A percentile compares a stretch with the other conserved stretches of the same genome.
Conservation (phyloP, 2,113 vertebrate species). For the Apteryx owenii region DNA sequence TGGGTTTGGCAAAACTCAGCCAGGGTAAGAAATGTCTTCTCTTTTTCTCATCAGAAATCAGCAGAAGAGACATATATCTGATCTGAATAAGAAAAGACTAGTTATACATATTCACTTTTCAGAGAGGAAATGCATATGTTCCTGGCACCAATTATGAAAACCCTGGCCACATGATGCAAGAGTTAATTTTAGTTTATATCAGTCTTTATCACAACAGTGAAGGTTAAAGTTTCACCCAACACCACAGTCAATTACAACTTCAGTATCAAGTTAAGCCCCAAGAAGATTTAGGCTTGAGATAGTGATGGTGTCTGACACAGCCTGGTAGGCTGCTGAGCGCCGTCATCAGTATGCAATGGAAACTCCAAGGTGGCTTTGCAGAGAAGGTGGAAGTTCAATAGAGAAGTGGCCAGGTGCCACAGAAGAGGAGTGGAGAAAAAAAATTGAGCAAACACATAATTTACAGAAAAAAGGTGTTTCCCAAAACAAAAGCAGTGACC, state of each 20-base stretch:
- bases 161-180: conserved; percentile 9
- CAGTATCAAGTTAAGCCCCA: background rate
- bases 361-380: background rate
- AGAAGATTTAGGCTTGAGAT: background rate
- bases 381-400: background rate
- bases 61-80: background rate
- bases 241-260: background rate
- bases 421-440: background rate
- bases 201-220: background rate
- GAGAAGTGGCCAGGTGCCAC: background rate
- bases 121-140: conserved; percentile 32
- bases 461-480: background rate
- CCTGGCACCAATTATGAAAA: conserved; percentile 55
- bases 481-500: background rate
- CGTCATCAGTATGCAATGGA: background rate
- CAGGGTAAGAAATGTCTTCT: background rate
- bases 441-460: background rate
- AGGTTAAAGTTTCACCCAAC: background rate
- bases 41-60: background rate
- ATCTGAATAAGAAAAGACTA: background rate
- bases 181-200: conserved; percentile 22
- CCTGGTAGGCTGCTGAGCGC: background rate
- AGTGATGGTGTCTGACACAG: background rate
- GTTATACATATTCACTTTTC: background rate
- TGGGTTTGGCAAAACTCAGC: background rate